These are phyloP conservation scores for Brachylomia viminalis DNA, from an alignment of 2,888 invertebrate genomes.

Conservation along the genomic window DNA sequence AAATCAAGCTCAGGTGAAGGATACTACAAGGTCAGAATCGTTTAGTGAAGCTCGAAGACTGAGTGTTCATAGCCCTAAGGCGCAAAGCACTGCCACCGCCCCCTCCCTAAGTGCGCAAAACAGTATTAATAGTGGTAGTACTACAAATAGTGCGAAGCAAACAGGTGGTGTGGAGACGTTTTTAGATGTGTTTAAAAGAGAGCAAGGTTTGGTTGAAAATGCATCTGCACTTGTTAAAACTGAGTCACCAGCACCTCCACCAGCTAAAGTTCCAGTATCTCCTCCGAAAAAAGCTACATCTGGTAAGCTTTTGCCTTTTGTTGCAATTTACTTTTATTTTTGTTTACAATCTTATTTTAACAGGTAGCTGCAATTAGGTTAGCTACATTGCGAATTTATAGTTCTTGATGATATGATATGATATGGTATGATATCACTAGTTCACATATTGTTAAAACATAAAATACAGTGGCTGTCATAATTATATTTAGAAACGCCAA, in stretches of 20 bases:
- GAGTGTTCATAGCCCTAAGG: slow-evolving; percentile 79
- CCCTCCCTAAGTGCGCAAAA: slow-evolving; percentile 75
- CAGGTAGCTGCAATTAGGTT: background rate
- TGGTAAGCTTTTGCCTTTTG: slow-evolving; percentile 69
- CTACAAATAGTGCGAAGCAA: slow-evolving; percentile 75
- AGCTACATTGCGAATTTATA: background rate
- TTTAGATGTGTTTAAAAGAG: slow-evolving; percentile 88
- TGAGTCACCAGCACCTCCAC: slow-evolving; percentile 69
- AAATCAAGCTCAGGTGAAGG: slow-evolving; percentile 74
- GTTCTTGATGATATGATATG: slow-evolving; percentile 3
- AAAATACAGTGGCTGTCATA: too few relatives aligned
- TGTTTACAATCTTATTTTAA: background rate
- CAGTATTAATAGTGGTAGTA: slow-evolving; percentile 84
- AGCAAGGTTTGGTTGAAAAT: slow-evolving; percentile 82
- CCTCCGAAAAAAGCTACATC: slow-evolving; percentile 78
- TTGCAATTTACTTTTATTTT: background rate
- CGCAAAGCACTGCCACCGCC: slow-evolving; percentile 69
- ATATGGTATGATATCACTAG: too few relatives aligned
- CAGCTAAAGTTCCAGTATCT: slow-evolving; percentile 74
- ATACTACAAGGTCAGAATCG: slow-evolving; percentile 71
- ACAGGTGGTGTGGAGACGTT: slow-evolving; percentile 80
- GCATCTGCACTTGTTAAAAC: slow-evolving; percentile 74
- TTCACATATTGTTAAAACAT: background rate
- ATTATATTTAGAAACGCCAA: too few relatives aligned
- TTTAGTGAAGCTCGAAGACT: slow-evolving; percentile 72